Base-by-base conservation (phyloP, 2,113 vertebrate genomes). In the Leptosomus discolor region DNA sequence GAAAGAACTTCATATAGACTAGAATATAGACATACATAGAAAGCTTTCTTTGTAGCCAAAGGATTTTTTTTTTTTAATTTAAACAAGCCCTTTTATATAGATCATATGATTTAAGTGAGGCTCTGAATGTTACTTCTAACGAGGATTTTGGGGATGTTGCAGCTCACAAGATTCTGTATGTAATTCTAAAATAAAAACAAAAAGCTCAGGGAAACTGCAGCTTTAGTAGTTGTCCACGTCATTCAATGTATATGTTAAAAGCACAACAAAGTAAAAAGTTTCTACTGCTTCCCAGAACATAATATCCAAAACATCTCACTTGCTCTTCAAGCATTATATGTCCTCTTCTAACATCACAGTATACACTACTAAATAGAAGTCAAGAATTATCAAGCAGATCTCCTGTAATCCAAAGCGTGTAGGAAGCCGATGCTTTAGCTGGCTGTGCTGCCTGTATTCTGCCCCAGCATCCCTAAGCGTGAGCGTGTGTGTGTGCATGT, bases 401-500 rank as follows among this genome's bases (percentile, higher is more conserved):
- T 79, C 53, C 32, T 46, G 43, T 76, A 63, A 50, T 22, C 20
- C 46, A 67, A 23, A 58, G 26, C 0, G 1, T 8, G 43, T 50
- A 76, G 79, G 71, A 68, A 88, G 43, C 34, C 0, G 7, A 26
- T 5, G 20, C 16, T 54, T 3, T 67, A 1, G 1, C 46, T 91
- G 76, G 5, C 26, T 34, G 36, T 57, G 58, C 86, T 88, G 39
- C 30, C 24, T 1, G 0, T 69, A 1, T 60, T 50, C 60, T 85
- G 56, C 50, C 57, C 46, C 63, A 76, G 57, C 61, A 26, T 58
- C 70, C 53, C 20, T 22, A 24, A n/a, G 32, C 1, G 0, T 4
- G 4, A 37, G 43, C 0, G 3, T 18, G 23, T 8, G 9, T 12
- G 16, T 14, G 12, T 43, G 43, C 8, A 4, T 5, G 24, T 5